These are phyloP conservation scores for Dione juno DNA, from an alignment of 2,888 invertebrate genomes.

Conservation along the genomic window DNA sequence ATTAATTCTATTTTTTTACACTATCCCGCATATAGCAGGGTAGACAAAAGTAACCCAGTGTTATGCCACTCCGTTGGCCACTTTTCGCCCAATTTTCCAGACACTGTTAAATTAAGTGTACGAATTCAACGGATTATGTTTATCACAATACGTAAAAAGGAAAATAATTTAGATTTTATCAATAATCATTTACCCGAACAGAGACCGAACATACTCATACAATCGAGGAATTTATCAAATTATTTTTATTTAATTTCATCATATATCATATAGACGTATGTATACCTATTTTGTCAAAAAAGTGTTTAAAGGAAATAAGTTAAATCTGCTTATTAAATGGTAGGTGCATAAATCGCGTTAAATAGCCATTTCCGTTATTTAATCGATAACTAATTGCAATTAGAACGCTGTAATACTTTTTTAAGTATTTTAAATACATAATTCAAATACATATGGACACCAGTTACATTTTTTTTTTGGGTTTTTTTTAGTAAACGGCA, in stretches of 20 bases:
- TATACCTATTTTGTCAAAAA: neutral
- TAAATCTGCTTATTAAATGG: neutral
- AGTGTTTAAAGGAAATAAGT: neutral
- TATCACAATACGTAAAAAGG: no score
- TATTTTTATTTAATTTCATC: neutral
- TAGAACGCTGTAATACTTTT: conserved; percentile 10
- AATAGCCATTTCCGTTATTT: conserved; percentile 17
- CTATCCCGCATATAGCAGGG: no score
- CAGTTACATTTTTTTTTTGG: conserved; percentile 2
- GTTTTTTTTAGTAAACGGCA: neutral
- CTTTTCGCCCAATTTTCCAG: no score
- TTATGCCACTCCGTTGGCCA: no score
- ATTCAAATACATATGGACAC: neutral
- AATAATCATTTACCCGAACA: no score
- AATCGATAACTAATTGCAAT: conserved; percentile 17
- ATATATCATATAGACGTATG: neutral
- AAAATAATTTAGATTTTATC: no score
- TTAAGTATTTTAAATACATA: neutral
- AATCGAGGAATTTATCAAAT: neutral
- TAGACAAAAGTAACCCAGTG: no score
- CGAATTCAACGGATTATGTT: no score
- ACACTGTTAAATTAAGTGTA: no score
- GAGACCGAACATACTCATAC: neutral
- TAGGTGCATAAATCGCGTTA: conserved; percentile 18
- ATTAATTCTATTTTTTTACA: no score